Conservation (phyloP, 2,797 vertebrate genomes). For the Neosilurus hyrtlii region DNA sequence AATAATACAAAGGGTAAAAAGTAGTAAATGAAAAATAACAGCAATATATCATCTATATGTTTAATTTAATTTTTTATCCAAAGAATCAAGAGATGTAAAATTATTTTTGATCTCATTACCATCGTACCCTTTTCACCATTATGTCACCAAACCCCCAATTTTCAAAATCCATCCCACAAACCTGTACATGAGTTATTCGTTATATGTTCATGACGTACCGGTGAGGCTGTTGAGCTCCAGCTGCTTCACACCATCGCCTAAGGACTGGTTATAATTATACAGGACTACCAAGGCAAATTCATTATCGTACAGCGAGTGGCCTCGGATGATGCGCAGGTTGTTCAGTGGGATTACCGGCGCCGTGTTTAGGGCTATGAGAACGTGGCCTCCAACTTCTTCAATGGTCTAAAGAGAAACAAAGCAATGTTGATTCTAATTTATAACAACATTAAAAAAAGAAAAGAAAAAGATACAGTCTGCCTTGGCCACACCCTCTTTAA, state of each 20-base stretch:
- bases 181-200: neutral
- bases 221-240: conserved; percentile 83
- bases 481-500: neutral
- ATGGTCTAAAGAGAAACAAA: conserved; percentile 76
- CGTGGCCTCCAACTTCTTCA: conserved; percentile 92
- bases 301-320: conserved; percentile 82
- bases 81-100: neutral
- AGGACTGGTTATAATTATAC: conserved; percentile 73
- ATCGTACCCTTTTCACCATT: neutral
- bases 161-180: neutral
- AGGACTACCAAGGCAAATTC: conserved; percentile 79
- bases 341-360: conserved; percentile 83
- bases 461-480: neutral
- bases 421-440: neutral
- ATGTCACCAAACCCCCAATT: neutral
- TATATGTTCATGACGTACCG: conserved; percentile 68
- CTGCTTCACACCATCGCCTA: conserved; percentile 65
- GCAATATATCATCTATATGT: neutral
- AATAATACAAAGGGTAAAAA: neutral
- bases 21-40: neutral
- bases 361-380: conserved; percentile 86
- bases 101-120: neutral
- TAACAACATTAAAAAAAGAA: neutral
- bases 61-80: neutral
- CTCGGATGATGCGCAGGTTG: conserved; percentile 91